Evolutionary conservation across 2,888 invertebrate genomes (phyloP).

Genomic region (Crossocerus cetratus): DNA sequence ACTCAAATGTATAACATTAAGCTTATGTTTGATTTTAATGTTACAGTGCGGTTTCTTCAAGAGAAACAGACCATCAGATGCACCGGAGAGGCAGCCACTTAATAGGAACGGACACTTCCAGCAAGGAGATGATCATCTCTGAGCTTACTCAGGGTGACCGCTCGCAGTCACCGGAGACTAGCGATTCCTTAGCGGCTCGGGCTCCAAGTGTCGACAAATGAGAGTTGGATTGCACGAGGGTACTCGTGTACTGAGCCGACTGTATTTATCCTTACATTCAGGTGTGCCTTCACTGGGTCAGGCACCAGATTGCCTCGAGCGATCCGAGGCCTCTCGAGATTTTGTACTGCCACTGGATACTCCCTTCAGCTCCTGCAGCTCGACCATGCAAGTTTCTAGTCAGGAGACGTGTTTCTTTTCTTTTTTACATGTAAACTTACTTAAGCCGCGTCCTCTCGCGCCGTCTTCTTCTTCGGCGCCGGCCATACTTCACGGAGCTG

Average conservation of each 20-base stretch:
- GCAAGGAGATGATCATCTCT: constrained; percentile 64
- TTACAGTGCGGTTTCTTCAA: constrained; percentile 95
- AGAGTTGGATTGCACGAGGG: constrained; percentile 19
- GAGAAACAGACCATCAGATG: constrained; percentile 89
- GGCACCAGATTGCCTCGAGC: constrained; percentile 23
- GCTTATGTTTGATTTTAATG: constrained; percentile 20
- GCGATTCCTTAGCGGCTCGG: constrained; percentile 5
- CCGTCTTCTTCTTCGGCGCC: constrained; percentile 25
- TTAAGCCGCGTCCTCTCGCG: constrained; percentile 33
- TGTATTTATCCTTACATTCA: constrained; percentile 30
- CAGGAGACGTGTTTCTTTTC: constrained; percentile 69
- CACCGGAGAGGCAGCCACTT: constrained; percentile 90
- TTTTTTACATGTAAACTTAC: constrained; percentile 51
- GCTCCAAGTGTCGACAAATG: constrained; percentile 25
- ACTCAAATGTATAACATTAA: not conserved
- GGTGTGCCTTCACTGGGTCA: constrained; percentile 45
- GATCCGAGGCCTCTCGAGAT: constrained; percentile 27
- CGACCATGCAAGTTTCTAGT: constrained; percentile 74
- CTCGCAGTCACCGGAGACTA: constrained; percentile 1
- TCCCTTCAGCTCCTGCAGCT: constrained; percentile 73
- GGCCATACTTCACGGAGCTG: constrained; percentile 22
- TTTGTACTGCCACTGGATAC: constrained; percentile 70
- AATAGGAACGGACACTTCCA: constrained; percentile 83
- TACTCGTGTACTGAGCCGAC: constrained; percentile 15
- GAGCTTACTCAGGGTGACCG: constrained; percentile 18